Percentiles rank a stretch among this genome's conserved stretches.
These are phyloP conservation scores for Parnassius mnemosyne DNA, from an alignment of 2,888 invertebrate species.

Conservation along the genomic window DNA sequence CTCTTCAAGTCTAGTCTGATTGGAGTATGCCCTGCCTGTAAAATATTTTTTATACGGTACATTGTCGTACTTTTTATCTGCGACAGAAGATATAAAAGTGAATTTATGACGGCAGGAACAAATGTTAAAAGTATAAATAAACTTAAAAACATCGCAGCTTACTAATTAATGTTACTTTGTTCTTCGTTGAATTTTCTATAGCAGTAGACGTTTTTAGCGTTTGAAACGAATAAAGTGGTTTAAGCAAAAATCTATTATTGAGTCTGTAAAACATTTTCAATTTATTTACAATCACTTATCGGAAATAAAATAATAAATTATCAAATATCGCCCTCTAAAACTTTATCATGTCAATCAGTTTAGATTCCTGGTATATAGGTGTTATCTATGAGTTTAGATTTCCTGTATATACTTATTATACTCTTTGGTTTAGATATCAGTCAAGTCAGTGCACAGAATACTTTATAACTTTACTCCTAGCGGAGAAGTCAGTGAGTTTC, in stretches of 20 bases:
- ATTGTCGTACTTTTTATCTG: slow-evolving; percentile 7
- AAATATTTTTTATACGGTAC: slow-evolving; percentile 29
- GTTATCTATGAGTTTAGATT: no score
- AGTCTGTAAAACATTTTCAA: slow-evolving; percentile 11
- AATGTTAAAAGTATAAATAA: neutral
- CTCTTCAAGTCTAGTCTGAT: slow-evolving; percentile 42
- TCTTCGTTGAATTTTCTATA: slow-evolving; percentile 2
- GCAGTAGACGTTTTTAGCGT: slow-evolving; percentile 1
- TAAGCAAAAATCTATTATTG: slow-evolving; percentile 1
- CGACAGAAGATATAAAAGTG: slow-evolving; percentile 6
- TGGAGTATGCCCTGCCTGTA: slow-evolving; percentile 48
- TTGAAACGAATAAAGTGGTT: slow-evolving; percentile 6
- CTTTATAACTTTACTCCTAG: no score
- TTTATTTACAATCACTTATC: no score
- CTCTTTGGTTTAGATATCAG: no score
- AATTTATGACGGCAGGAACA: neutral
- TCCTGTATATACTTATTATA: no score
- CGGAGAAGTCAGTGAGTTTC: no score
- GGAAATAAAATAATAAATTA: no score
- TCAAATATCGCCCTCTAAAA: no score
- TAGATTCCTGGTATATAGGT: no score
- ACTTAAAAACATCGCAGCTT: neutral
- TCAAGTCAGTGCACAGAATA: no score
- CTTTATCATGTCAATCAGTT: no score
- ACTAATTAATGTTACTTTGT: slow-evolving; percentile 2